A percentile compares a stretch with the other conserved stretches of the same genome.
Evolutionary conservation across 2,888 invertebrate genomes (phyloP).

Genomic region (Tenthredo scrophulariae): DNA sequence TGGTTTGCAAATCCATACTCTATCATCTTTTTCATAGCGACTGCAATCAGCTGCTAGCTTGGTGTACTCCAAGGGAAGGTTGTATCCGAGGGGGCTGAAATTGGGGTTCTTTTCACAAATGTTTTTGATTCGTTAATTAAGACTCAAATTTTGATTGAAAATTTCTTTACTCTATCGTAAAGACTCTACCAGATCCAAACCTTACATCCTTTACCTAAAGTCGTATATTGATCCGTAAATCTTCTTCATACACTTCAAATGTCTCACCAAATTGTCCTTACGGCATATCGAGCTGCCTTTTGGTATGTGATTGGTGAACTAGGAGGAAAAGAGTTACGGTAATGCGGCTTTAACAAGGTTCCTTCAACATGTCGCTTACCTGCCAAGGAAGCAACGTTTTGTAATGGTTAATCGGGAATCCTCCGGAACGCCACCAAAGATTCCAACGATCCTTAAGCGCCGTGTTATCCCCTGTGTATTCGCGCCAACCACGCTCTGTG

Average conservation of each 20-base stretch:
- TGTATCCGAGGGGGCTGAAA: slow-evolving; percentile 88
- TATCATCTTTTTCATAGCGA: slow-evolving; percentile 76
- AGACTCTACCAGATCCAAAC: background rate
- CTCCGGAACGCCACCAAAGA: slow-evolving; percentile 90
- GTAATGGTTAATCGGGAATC: slow-evolving; percentile 86
- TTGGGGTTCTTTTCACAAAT: background rate
- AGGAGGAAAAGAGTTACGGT: slow-evolving; percentile 63
- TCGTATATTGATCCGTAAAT: slow-evolving; percentile 91
- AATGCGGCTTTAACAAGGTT: background rate
- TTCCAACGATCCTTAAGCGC: slow-evolving; percentile 86
- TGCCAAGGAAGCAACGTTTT: slow-evolving; percentile 86
- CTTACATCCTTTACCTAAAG: slow-evolving; percentile 83
- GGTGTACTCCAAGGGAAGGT: slow-evolving; percentile 91
- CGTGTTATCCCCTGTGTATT: slow-evolving; percentile 83
- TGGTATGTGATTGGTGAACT: slow-evolving; percentile 92
- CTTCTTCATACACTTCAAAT: slow-evolving; percentile 89
- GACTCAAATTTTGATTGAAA: background rate
- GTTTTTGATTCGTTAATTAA: background rate
- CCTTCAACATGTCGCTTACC: slow-evolving; percentile 75
- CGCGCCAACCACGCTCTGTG: slow-evolving; percentile 89
- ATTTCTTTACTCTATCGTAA: background rate
- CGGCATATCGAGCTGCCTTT: slow-evolving; percentile 91
- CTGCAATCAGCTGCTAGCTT: slow-evolving; percentile 90
- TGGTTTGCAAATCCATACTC: slow-evolving; percentile 93
- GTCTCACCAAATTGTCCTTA: slow-evolving; percentile 89